phyloP scores from a whole-genome alignment of 2,888 invertebrate species.

The Ferdinandea cuprea region DNA sequence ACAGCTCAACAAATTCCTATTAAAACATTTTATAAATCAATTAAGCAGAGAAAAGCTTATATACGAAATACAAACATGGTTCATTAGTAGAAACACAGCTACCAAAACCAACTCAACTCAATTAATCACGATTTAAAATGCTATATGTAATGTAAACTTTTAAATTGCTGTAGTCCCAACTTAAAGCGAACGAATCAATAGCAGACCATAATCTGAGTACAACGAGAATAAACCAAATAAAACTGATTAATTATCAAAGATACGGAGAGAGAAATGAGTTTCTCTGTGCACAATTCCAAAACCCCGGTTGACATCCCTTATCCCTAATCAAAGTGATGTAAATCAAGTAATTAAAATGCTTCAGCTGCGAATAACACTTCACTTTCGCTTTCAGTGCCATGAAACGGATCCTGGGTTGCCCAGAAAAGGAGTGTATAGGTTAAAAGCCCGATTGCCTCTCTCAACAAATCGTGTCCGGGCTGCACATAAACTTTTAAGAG shows the following conservation, averaged over 20 bases:
- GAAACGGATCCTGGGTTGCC: background rate
- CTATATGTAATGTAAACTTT: too few species aligned
- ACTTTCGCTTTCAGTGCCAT: background rate
- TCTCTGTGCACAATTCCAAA: background rate
- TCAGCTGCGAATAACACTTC: background rate
- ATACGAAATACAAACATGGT: too few species aligned
- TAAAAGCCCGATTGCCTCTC: background rate
- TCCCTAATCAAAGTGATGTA: background rate
- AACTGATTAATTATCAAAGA: background rate
- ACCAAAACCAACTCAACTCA: too few species aligned
- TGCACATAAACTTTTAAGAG: slow-evolving; percentile 2
- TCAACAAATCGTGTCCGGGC: background rate
- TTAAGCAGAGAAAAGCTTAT: too few species aligned
- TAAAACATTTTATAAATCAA: too few species aligned
- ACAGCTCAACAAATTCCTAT: too few species aligned
- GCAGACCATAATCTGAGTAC: too few species aligned
- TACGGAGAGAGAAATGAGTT: background rate
- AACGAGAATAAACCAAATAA: background rate
- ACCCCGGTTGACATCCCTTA: background rate
- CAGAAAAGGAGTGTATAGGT: background rate
- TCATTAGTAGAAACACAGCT: too few species aligned
- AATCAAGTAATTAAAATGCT: slow-evolving; percentile 1
- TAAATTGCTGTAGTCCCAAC: too few species aligned
- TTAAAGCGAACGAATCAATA: too few species aligned
- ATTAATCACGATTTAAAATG: too few species aligned